A percentile compares a stretch with the other conserved stretches of the same genome.
Conservation (phyloP, 2,113 vertebrate genomes). For the Gymnobelideus leadbeateri region DNA sequence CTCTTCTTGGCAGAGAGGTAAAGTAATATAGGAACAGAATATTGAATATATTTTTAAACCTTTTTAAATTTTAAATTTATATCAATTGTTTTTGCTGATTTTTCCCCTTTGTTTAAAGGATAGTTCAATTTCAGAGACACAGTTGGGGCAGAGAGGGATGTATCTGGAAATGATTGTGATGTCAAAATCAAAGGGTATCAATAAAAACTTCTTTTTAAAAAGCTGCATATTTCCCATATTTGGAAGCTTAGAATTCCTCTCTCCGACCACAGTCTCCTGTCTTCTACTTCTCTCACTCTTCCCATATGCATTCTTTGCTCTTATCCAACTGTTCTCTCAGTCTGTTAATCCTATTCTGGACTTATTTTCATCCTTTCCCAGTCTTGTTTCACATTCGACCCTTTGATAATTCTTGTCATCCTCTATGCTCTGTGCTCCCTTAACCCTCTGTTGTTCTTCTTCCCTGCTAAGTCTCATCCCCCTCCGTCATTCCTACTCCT, state of each 20-base stretch:
- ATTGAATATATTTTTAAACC: neutral
- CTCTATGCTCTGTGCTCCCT: neutral
- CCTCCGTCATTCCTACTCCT: neutral
- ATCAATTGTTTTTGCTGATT: neutral
- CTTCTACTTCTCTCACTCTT: neutral
- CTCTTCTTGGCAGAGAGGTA: neutral
- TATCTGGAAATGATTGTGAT: neutral
- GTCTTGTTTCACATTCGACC: neutral
- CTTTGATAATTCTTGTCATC: neutral
- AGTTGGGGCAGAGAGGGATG: neutral
- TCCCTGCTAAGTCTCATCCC: neutral
- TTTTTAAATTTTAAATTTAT: no score
- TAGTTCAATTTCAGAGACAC: neutral
- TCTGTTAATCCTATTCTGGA: slow-evolving; percentile 6
- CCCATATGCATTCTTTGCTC: neutral
- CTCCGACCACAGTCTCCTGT: neutral
- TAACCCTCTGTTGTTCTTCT: neutral
- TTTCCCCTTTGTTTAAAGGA: neutral
- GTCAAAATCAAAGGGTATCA: neutral
- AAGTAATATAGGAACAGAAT: neutral
- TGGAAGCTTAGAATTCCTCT: neutral
- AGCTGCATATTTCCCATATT: neutral
- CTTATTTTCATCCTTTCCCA: neutral
- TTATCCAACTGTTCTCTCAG: neutral
- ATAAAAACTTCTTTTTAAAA: neutral